Conservation (phyloP, 2,797 vertebrate genomes). For the Neostethus bicornis region DNA sequence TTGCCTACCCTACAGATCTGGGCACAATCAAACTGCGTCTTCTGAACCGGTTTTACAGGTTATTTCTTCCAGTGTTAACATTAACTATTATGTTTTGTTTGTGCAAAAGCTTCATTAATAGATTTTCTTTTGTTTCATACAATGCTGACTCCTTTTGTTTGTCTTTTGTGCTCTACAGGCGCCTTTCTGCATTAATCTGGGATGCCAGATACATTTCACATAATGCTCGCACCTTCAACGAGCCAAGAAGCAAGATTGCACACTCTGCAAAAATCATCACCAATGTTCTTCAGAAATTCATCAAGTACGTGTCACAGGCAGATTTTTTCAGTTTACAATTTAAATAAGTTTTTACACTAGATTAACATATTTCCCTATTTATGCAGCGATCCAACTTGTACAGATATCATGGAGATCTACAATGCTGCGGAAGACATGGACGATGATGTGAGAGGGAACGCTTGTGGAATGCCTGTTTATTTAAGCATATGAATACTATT, state of each 20-base stretch:
- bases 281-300: conserved; percentile 90
- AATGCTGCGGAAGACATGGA: conserved; percentile 89
- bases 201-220: conserved; percentile 93
- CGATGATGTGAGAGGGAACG: conserved; percentile 85
- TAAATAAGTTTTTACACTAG: not conserved
- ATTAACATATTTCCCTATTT: conserved; percentile 13
- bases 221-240: conserved; percentile 96
- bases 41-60: conserved; percentile 96
- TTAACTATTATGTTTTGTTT: not conserved
- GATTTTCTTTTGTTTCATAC: not conserved
- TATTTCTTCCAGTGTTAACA: conserved; percentile 18
- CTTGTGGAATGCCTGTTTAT: no score
- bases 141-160: conserved; percentile 1
- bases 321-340: not conserved
- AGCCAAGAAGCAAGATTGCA: conserved; percentile 93
- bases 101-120: no score
- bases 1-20: conserved; percentile 96
- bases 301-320: conserved; percentile 53
- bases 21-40: conserved; percentile 91
- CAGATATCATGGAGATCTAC: conserved; percentile 90
- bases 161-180: conserved; percentile 75
- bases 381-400: conserved; percentile 87
- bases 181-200: conserved; percentile 94
- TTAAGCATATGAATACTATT: no score
- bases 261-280: conserved; percentile 94